Evolutionary conservation across 2,888 invertebrate species (phyloP).

Genomic region (Lymantria monacha): DNA sequence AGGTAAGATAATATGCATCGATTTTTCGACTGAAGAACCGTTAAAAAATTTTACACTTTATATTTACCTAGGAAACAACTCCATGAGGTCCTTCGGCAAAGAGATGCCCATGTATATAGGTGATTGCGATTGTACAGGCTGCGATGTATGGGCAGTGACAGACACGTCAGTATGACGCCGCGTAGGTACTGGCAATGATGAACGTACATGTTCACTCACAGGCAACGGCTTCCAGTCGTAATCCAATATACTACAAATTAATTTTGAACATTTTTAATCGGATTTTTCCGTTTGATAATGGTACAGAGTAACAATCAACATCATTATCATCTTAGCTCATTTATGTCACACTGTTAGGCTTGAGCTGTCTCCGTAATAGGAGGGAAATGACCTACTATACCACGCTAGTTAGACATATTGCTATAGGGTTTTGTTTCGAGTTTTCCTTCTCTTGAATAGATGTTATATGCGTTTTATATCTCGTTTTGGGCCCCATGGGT

Average conservation of each 20-base stretch:
- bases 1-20: too few species aligned
- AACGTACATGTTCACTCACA: constrained; percentile 32
- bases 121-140: constrained; percentile 23
- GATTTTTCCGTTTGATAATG: not conserved
- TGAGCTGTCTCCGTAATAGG: too few species aligned
- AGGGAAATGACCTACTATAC: not conserved
- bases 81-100: constrained; percentile 85
- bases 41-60: too few species aligned
- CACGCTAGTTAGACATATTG: not conserved
- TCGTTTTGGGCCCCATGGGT: too few species aligned
- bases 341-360: not conserved
- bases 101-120: constrained; percentile 87
- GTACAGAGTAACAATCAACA: not conserved
- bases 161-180: constrained; percentile 7
- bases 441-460: too few species aligned
- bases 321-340: not conserved
- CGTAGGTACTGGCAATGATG: constrained; percentile 14
- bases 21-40: too few species aligned
- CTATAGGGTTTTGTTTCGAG: too few species aligned
- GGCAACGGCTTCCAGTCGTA: constrained; percentile 77
- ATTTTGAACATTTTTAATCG: not conserved
- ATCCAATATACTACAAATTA: constrained; percentile 57
- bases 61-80: constrained; percentile 83
- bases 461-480: too few species aligned
- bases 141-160: constrained; percentile 17